Evolutionary conservation across 2,888 invertebrate species (phyloP), one percentile per base, ranked within the genome.

Genomic region (Caenorhabditis doughertyi): DNA sequence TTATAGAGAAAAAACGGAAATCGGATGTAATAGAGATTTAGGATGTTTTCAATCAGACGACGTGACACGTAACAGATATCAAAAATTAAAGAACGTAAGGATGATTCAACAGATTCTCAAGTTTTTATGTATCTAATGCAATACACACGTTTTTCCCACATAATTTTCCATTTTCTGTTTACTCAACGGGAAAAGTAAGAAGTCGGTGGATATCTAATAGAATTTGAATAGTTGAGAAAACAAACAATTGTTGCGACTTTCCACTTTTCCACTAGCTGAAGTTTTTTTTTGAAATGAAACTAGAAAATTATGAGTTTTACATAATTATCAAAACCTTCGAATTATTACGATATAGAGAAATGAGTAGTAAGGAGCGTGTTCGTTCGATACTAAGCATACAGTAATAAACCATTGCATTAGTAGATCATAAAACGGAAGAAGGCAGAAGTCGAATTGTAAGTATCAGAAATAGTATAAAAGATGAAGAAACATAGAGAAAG

Each of bases 371-470:
- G 23, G 58, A 58, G 29, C 68, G 55, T 44, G 68, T 60, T 35
- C 49, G 16, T 27, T 51, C 29, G 68, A 16, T 70, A 55, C 68
- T 68, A 77, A 70, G 70, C 70, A 77, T 77, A 77, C 77, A 77
- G 73, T 76, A 76, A 76, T 76, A 76, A 76, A 76, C 76, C 60
- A 76, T 74, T 67, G 58, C 74, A 74, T 74, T 65, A 65, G 74
- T 58, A 74, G 64, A 73, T 73, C 73, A 73, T 73, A 73, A 73
- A 73, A 65, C 55, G 73, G 56, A 60, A 44, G 72, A 42, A 51
- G 23, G 51, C 65, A 65, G 39, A 51, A 65, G 51, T 65, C 64
- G 64, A 65, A 65, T 65, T 3, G 64, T 29, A 62, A 25, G 25
- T n/a, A 18, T 23, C 27, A 39, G 39, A 51, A 35, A 73, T 27